Base-by-base conservation (phyloP, 1,140 invertebrate genomes). In the Scaptomyza montana region DNA sequence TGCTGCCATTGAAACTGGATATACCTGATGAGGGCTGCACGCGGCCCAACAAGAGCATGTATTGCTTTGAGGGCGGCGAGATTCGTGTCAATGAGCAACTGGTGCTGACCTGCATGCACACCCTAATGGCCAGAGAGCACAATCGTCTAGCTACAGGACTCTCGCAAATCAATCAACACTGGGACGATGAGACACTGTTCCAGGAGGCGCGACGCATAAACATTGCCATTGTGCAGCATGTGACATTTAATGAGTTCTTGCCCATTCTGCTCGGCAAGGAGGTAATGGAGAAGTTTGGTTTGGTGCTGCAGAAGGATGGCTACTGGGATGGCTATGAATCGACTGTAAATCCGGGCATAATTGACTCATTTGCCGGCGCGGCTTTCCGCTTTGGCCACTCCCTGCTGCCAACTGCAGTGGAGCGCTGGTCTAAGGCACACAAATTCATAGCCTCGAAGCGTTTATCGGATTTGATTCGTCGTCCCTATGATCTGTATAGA, bases 11-110 rank as follows among this genome's bases (percentile, higher is more conserved):
- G n/a, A 98, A 98, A 90, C 92, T 97, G 33, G 96, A 97, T 75
- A 95, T 97, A 66, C 97, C 97, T 4, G 97, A 98, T 92, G 96
- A 98, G 93, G 97, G 97, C n/a, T 98, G 97, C 92, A 98, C 97
- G 2, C 93, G 97, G 53, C 96, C 96, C 2, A 97, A 97, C 90
- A 94, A 94, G 77, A 96, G 95, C 53, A 96, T 98, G 95, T 98
- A 95, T 90, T 98, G 97, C 90, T 98, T 98, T 89, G 97, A 98
- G 94, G 96, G 96, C 77, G 96, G 98, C 86, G 98, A 99, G 93
- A 97, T 98, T 89, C 94, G 98, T 84, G 98, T 98, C 5, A 98
- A 98, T 90, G 97, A 99, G 90, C 98, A 98, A 86, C 92, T 98
- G 63, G 96, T 98, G 0, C 92, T 98, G 16, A 96, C 97, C 1